Percentiles rank a stretch among this genome's conserved stretches.
These are phyloP conservation scores for Protonibea diacanthus DNA, from an alignment of 2,797 vertebrate genomes.

Conservation along the genomic window DNA sequence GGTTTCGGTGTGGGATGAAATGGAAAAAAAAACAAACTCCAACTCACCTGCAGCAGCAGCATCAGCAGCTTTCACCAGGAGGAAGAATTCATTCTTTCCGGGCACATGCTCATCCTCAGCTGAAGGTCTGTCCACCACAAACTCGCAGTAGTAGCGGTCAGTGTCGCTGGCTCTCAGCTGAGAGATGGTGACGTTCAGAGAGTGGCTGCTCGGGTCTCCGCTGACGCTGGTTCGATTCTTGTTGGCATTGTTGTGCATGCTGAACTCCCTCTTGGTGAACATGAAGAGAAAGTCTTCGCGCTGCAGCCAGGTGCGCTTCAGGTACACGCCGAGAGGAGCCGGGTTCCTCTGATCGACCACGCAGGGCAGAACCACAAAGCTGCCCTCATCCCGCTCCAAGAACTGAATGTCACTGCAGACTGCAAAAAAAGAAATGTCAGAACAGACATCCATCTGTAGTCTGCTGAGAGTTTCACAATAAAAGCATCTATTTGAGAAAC, in stretches of 20 bases:
- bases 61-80: constrained; percentile 62
- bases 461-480: neutral
- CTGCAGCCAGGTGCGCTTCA: constrained; percentile 68
- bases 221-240: constrained; percentile 49
- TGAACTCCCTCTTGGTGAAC: accelerated
- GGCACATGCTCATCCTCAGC: neutral
- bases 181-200: constrained; percentile 73
- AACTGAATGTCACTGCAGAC: constrained; percentile 58
- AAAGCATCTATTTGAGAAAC: neutral
- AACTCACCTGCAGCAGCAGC: constrained; percentile 68
- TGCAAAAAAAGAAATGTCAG: constrained; percentile 8
- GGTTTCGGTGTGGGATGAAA: too few relatives aligned
- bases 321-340: constrained; percentile 56
- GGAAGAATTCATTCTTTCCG: constrained; percentile 70
- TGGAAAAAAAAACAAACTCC: too few relatives aligned
- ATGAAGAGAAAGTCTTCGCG: constrained; percentile 50
- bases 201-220: constrained; percentile 32
- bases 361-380: constrained; percentile 72
- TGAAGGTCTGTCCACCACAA: neutral
- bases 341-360: accelerated
- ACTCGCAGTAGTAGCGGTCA: constrained; percentile 80
- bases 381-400: constrained; percentile 66
- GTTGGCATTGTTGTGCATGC: accelerated
- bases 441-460: neutral
- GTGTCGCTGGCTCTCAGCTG: constrained; percentile 73